These are phyloP conservation scores for Lucifuga dentata DNA, from an alignment of 2,113 vertebrate genomes.

Conservation along the genomic window DNA sequence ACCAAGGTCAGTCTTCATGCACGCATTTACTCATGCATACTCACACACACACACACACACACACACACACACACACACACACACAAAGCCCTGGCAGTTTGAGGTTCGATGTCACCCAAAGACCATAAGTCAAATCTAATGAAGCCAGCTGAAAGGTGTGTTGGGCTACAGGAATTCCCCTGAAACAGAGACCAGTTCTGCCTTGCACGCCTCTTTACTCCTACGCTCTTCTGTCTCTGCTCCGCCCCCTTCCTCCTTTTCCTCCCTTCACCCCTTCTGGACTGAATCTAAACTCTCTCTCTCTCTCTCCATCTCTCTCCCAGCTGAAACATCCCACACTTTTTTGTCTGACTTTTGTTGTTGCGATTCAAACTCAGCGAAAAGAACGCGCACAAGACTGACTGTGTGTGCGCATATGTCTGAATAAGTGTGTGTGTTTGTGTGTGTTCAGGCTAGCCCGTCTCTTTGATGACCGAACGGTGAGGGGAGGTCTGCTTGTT, in stretches of 20 bases:
- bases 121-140: constrained; percentile 67
- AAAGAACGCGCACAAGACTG: constrained; percentile 13
- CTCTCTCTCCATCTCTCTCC: not conserved
- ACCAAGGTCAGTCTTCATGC: constrained; percentile 35
- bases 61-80: constrained; percentile 6
- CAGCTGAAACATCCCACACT: constrained; percentile 51
- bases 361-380: constrained; percentile 6
- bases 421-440: constrained; percentile 16
- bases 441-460: constrained; percentile 28
- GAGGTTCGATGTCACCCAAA: constrained; percentile 45
- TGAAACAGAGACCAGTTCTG: constrained; percentile 49
- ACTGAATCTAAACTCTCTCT: constrained; percentile 27
- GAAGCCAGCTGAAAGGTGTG: constrained; percentile 56
- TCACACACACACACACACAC: not conserved
- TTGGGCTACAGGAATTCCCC: constrained; percentile 70
- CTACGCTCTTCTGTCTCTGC: constrained; percentile 20
- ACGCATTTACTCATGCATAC: too few species aligned
- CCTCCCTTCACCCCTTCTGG: constrained; percentile 68
- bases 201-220: constrained; percentile 46
- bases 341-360: constrained; percentile 29
- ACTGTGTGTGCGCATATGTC: not conserved
- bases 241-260: constrained; percentile 42
- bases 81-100: constrained; percentile 11
- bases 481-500: constrained; percentile 60
- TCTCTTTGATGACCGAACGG: constrained; percentile 58